Base-by-base conservation (phyloP, 2,797 vertebrate genomes). In the Pygocentrus nattereri region DNA sequence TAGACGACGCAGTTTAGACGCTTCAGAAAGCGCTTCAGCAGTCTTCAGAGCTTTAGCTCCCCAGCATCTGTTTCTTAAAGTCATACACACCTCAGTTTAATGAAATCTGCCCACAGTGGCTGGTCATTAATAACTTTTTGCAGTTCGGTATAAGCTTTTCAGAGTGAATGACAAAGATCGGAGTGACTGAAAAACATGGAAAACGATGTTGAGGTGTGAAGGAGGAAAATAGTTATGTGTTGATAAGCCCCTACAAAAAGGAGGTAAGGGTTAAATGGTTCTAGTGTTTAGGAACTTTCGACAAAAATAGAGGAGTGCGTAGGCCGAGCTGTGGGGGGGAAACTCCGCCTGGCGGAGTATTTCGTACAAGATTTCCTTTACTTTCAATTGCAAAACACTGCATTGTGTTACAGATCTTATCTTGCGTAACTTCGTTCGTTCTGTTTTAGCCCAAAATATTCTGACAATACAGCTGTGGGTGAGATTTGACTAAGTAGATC, bases 171-270 rank as follows among this genome's bases (percentile, higher is more conserved):
- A 72, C 49, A 67, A 54, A 67, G 1, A 31, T 38, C 4, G 0
- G 18, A 18, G 21, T 79, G 59, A 58, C n/a, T 70, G 54, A 71
- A 21, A 62, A 71, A 62, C 27, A 30, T n/a, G n/a, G 77, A 62
- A 79, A 71, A 47, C 62, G 41, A 15, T 27, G 34, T n/a, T n/a
- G n/a, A n/a, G n/a, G n/a, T n/a, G n/a, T n/a, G n/a, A n/a, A n/a
- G 52, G 52, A 52, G 25, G 44, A 78, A 78, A 59, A 54, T 67
- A 56, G n/a, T 56, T 19, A 69, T 69, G 65, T 23, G 59, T 31
- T 59, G 30, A 21, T 68, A 0, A 25, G 5, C 10, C n/a, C 3
- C 10, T 23, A 25, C 21, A 27, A 30, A 30, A 62, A 62, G 15
- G 30, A 13, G 19, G 21, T n/a, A 58, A 58, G 58, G n/a, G n/a